Evolutionary conservation across 2,113 vertebrate genomes (phyloP).

Genomic region (Puffinus mauretanicus): DNA sequence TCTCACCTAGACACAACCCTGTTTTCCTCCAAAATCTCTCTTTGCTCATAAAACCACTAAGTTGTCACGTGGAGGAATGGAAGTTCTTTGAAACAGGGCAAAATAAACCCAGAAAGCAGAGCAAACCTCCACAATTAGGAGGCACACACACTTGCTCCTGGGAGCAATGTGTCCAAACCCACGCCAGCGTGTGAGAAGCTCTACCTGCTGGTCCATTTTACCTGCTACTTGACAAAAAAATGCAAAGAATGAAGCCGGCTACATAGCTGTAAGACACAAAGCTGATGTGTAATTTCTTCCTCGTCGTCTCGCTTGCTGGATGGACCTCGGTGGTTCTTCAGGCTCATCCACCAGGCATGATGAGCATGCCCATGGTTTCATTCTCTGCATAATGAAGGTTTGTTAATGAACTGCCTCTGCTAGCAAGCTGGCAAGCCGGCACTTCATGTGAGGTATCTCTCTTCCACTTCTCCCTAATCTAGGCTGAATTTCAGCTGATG

Average conservation of each 20-base stretch:
- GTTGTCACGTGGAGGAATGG: background rate
- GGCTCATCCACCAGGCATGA: background rate
- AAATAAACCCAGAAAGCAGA: background rate
- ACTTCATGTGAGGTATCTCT: background rate
- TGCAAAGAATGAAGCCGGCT: background rate
- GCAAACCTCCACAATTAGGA: background rate
- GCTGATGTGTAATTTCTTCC: background rate
- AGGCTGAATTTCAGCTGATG: background rate
- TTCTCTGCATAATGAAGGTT: background rate
- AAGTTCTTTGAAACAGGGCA: background rate
- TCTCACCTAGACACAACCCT: background rate
- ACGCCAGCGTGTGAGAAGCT: background rate
- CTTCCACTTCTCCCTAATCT: background rate
- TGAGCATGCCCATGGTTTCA: background rate
- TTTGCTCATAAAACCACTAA: background rate
- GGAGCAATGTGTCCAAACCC: background rate
- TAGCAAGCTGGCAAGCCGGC: background rate
- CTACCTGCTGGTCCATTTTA: background rate
- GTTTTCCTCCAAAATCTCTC: background rate
- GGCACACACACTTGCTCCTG: background rate
- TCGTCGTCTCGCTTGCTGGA: accelerated
- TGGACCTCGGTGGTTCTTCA: background rate
- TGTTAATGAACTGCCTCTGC: background rate
- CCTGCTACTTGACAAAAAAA: background rate
- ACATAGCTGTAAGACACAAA: background rate